Evolutionary conservation across 2,113 vertebrate species (phyloP), one percentile per base, ranked within the genome.

Genomic region (Hyperoodon ampullatus): DNA sequence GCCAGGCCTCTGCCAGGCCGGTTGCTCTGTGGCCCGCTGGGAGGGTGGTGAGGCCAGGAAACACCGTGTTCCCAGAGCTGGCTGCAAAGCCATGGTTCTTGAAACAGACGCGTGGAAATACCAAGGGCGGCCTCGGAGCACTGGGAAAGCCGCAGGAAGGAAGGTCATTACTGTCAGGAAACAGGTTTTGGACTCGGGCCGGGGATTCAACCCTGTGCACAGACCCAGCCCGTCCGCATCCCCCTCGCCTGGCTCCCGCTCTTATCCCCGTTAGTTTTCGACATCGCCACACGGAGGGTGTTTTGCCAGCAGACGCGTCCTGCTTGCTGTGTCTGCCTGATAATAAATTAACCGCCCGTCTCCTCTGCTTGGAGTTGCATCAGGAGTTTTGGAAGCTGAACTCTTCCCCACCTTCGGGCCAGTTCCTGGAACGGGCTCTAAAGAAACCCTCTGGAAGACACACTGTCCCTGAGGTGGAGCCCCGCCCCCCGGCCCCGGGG

Each of bases 131-230:
- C 84, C 86, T 90, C 1, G 2, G 77, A 74, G 94, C 11, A 0
- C 63, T 2, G 83, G 92, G 92, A 53, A 70, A 81, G 92, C 93
- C 39, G 0, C 93, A n/a, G 96, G 95, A 75, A 72, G 96, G 87
- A 94, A 88, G 97, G 95, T 55, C 87, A 16, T 93, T 39, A 13
- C 84, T 24, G 80, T 81, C 94, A 81, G 96, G 93, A 97, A 90
- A 53, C 90, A 50, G 82, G 72, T 5, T 80, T 77, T 94, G 85
- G 96, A 88, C 0, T 14, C 3, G 1, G n/a, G 93, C 83, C 42
- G 13, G 8, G 16, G 53, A 24, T 11, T 18, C 35, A 33, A n/a
- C 88, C 80, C 95, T 10, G 19, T 26, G 26, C 8, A 6, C 24
- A 1, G 1, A 44, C 65, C 44, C 0, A 61, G 75, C 68, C 68